A percentile compares a stretch with the other conserved stretches of the same genome.
phyloP scores from a whole-genome alignment of 2,888 invertebrate genomes.

The Dasypolia templi region DNA sequence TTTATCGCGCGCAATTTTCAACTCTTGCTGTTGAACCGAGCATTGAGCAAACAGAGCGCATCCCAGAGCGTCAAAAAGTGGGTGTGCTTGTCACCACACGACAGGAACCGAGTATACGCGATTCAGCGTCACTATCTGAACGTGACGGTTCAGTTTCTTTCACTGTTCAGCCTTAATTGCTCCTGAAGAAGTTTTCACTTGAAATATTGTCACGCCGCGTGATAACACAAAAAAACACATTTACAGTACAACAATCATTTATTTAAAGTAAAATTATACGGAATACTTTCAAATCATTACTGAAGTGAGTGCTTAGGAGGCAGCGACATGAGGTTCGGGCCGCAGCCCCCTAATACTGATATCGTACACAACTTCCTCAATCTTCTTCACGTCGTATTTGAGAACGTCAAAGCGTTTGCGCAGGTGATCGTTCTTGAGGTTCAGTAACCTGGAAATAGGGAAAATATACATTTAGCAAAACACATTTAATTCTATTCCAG shows the following conservation, averaged over 20 bases:
- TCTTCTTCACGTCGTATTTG: constrained; percentile 98
- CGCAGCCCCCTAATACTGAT: constrained; percentile 94
- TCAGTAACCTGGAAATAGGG: constrained; percentile 91
- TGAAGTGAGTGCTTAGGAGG: background rate
- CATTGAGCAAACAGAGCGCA: too few relatives aligned
- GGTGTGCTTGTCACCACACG: too few relatives aligned
- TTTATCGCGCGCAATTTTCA: too few relatives aligned
- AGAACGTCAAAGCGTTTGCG: constrained; percentile 96
- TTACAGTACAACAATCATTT: constrained; percentile 17
- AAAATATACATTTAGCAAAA: background rate
- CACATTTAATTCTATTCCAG: too few relatives aligned
- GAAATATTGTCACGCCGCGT: background rate
- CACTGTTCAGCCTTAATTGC: too few relatives aligned
- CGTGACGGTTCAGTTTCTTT: background rate
- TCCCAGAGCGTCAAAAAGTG: too few relatives aligned
- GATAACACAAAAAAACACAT: background rate
- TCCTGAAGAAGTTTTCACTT: background rate
- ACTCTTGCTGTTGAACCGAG: too few relatives aligned
- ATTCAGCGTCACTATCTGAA: background rate
- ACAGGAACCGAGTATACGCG: too few relatives aligned
- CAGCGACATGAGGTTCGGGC: constrained; percentile 17
- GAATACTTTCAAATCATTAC: constrained; percentile 31
- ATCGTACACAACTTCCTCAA: constrained; percentile 97
- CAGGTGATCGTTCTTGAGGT: constrained; percentile 96
- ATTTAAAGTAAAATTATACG: constrained; percentile 9